phyloP scores from a whole-genome alignment of 2,888 invertebrate species.

The Tenodera sinensis region DNA sequence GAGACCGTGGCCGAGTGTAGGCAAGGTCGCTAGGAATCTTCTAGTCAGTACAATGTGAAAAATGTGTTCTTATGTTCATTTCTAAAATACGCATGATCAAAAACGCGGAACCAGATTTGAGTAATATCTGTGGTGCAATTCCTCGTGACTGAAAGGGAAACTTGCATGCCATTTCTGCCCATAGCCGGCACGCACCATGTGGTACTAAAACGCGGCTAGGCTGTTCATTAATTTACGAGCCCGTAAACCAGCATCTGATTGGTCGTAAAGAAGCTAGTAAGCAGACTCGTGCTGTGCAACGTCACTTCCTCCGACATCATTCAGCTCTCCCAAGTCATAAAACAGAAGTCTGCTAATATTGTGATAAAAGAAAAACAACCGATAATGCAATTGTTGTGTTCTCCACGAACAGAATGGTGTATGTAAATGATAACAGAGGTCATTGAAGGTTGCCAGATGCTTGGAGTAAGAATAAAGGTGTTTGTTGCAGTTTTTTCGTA shows the following conservation, averaged over 20 bases:
- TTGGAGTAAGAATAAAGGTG: background rate
- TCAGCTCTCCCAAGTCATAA: background rate
- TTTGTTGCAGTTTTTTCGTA: background rate
- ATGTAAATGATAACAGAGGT: background rate
- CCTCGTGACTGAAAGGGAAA: too few species aligned
- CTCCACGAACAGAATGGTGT: background rate
- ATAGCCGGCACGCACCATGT: background rate
- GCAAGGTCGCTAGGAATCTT: too few species aligned
- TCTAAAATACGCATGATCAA: too few species aligned
- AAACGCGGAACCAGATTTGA: too few species aligned
- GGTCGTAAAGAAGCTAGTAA: background rate
- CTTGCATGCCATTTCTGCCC: background rate
- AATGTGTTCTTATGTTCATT: too few species aligned
- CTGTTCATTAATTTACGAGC: background rate
- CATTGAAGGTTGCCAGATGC: background rate
- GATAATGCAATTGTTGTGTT: background rate
- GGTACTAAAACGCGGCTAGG: background rate
- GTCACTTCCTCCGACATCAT: background rate
- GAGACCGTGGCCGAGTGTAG: too few species aligned
- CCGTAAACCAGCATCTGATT: background rate
- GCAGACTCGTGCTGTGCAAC: background rate
- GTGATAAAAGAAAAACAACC: background rate
- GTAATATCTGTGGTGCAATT: too few species aligned
- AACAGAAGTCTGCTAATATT: background rate
- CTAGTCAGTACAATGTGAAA: too few species aligned